A percentile compares a stretch with the other conserved stretches of the same genome.
Evolutionary conservation across 2,113 vertebrate genomes (phyloP).

Genomic region (Polyodon spathula): DNA sequence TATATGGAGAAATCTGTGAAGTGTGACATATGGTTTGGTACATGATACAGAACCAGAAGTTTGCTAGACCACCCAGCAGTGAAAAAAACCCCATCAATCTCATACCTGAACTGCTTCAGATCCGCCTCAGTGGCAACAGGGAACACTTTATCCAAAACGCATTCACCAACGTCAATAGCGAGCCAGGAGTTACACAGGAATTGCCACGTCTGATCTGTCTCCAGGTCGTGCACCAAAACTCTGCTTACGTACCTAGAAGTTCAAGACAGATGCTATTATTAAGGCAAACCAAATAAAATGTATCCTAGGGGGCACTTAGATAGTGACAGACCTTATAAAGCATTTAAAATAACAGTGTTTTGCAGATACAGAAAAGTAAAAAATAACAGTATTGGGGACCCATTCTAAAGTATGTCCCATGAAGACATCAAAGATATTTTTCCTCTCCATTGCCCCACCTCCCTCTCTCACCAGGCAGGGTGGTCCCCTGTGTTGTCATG

Average conservation of each 20-base stretch:
- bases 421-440: no score
- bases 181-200: conserved; percentile 93
- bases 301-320: no score
- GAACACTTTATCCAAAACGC: conserved; percentile 78
- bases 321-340: no score
- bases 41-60: no score
- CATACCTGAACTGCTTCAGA: conserved; percentile 81
- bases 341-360: no score
- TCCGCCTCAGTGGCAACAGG: conserved; percentile 78
- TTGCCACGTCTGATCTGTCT: conserved; percentile 72
- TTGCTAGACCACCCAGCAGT: not conserved
- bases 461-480: conserved; percentile 66
- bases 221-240: conserved; percentile 75
- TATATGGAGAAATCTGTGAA: no score
- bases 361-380: no score
- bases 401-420: no score
- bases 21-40: no score
- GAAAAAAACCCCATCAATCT: not conserved
- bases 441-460: not conserved
- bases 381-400: no score
- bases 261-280: no score
- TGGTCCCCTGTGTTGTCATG: conserved; percentile 82
- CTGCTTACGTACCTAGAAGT: conserved; percentile 86
- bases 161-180: conserved; percentile 76
- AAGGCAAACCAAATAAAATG: no score